Conservation (phyloP, 2,888 invertebrate species). For the Seladonia tumulorum region DNA sequence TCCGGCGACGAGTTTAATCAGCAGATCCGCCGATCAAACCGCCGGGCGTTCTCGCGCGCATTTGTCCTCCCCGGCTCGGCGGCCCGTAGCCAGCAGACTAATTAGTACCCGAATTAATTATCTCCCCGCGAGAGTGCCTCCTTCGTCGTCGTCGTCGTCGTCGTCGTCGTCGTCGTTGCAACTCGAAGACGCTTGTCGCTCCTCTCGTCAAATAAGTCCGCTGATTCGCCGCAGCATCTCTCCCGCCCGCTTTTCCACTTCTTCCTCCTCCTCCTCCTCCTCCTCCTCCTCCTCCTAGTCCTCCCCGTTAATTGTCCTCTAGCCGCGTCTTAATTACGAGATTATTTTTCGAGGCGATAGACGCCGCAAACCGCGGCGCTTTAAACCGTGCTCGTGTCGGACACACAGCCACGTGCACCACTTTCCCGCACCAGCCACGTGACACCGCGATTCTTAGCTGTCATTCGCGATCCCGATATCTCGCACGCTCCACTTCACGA, state of each 20-base stretch:
- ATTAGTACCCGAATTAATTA: conserved; percentile 72
- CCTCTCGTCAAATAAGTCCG: conserved; percentile 2
- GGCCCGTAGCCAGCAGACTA: conserved; percentile 47
- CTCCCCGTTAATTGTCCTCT: conserved; percentile 21
- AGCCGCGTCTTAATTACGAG: not conserved
- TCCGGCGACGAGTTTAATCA: conserved; percentile 46
- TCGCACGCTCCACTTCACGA: not conserved
- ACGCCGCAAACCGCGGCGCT: not conserved
- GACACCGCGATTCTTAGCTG: conserved; percentile 36
- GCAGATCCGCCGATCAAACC: conserved; percentile 31
- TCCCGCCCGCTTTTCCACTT: not conserved
- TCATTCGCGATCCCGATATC: not conserved
- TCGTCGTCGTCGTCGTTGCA: not conserved
- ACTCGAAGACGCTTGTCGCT: not conserved
- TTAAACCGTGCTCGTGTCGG: conserved; percentile 9
- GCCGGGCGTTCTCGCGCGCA: conserved; percentile 17
- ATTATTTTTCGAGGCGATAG: not conserved
- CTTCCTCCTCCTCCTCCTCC: not conserved
- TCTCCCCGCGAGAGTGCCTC: conserved; percentile 21
- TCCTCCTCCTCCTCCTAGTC: not conserved
- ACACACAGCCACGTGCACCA: conserved; percentile 53
- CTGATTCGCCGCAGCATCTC: conserved; percentile 15
- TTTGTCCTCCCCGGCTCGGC: conserved; percentile 14
- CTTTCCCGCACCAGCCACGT: conserved; percentile 52
- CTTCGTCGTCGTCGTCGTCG: not conserved